These are phyloP conservation scores for Hyphantria cunea DNA, from an alignment of 1,140 invertebrate species.

Conservation along the genomic window DNA sequence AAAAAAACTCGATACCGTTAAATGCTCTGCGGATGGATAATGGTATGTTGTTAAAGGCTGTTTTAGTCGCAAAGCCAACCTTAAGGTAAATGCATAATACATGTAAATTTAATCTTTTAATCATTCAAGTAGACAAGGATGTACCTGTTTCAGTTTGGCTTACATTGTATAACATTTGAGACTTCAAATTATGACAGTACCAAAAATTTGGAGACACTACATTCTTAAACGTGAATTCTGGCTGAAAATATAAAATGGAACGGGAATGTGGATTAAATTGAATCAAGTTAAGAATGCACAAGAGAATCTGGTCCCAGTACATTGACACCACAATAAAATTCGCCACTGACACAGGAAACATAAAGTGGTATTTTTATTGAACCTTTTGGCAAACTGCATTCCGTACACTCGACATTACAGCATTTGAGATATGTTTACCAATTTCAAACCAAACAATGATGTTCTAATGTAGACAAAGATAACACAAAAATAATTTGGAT, in stretches of 20 bases:
- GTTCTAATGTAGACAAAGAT: conserved; percentile 3
- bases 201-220: background rate
- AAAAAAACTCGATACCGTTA: conserved; percentile 5
- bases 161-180: no score
- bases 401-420: conserved; percentile 36
- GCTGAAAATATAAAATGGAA: conserved; percentile 23
- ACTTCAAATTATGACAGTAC: background rate
- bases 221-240: conserved; percentile 8
- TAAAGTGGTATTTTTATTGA: conserved; percentile 69
- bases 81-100: background rate
- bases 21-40: conserved; percentile 2
- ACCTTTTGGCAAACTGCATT: conserved; percentile 66
- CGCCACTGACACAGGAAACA: conserved; percentile 66
- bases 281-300: conserved; percentile 46
- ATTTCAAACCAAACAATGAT: conserved; percentile 20
- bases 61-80: conserved; percentile 8
- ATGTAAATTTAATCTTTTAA: no score
- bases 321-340: conserved; percentile 70
- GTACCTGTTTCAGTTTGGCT: no score
- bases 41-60: conserved; percentile 2
- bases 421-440: conserved; percentile 33
- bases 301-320: conserved; percentile 50
- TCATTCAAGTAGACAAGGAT: conserved; percentile 4
- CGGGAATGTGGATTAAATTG: conserved; percentile 48
- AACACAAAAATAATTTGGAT: no score